These are phyloP conservation scores for Amphiprion percula DNA, from an alignment of 2,113 vertebrate species.

Conservation along the genomic window DNA sequence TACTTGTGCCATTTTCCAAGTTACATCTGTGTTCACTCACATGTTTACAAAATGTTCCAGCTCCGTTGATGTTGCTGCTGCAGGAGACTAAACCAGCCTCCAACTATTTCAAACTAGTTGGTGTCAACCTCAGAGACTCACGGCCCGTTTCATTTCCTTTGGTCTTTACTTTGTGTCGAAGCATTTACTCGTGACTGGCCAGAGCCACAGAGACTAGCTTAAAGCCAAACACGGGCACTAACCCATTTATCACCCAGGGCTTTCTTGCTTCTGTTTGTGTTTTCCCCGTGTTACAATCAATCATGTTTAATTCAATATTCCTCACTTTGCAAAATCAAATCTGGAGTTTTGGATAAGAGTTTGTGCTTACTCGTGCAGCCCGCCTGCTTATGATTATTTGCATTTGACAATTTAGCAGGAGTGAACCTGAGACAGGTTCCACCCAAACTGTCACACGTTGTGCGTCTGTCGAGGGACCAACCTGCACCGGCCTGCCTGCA, in stretches of 20 bases:
- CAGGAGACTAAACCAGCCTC: constrained; percentile 8
- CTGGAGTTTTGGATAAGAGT: constrained; percentile 61
- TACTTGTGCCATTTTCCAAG: too few species aligned
- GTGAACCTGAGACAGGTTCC: constrained; percentile 88
- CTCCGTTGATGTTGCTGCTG: not conserved
- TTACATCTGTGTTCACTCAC: too few species aligned
- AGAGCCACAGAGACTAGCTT: constrained; percentile 42
- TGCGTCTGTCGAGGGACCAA: constrained; percentile 82
- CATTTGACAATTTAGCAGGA: constrained; percentile 86
- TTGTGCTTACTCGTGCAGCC: constrained; percentile 63
- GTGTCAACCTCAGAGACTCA: constrained; percentile 18
- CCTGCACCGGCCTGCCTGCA: constrained; percentile 87
- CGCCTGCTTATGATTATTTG: constrained; percentile 78
- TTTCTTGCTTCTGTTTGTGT: constrained; percentile 48
- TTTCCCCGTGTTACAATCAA: constrained; percentile 60
- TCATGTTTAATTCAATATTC: constrained; percentile 73
- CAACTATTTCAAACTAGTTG: constrained; percentile 11
- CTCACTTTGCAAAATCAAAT: constrained; percentile 67
- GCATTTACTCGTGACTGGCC: constrained; percentile 37
- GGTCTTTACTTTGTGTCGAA: constrained; percentile 42
- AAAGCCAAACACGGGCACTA: constrained; percentile 55
- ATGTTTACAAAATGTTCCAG: not conserved
- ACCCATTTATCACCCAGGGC: constrained; percentile 63
- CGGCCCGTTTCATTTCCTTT: constrained; percentile 33
- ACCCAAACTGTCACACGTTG: constrained; percentile 86